Evolutionary conservation across 2,113 vertebrate species (phyloP).

Genomic region (Machaerirhynchus nigripectus): DNA sequence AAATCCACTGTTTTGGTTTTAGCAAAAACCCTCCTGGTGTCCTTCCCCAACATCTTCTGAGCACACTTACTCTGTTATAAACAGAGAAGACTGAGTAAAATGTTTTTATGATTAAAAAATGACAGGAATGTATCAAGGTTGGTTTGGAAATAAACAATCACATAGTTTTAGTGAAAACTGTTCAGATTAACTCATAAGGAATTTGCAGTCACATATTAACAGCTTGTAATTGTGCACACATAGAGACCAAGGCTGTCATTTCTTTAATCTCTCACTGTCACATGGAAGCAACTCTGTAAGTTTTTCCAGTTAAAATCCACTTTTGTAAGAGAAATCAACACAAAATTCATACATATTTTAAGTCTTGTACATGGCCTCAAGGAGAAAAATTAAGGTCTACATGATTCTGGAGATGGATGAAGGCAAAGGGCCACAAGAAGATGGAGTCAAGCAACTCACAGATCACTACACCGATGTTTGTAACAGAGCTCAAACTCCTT

Average conservation of each 20-base stretch:
- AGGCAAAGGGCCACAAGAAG: neutral
- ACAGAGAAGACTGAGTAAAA: neutral
- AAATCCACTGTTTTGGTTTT: neutral
- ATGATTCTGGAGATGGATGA: neutral
- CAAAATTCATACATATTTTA: neutral
- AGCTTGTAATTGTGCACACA: neutral
- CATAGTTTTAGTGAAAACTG: neutral
- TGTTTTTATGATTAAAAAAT: neutral
- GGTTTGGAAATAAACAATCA: conserved; percentile 1
- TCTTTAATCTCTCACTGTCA: neutral
- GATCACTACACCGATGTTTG: no score
- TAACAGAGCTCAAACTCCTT: neutral
- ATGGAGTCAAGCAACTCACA: neutral
- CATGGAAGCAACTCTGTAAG: neutral
- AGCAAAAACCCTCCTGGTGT: neutral
- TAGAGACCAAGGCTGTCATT: neutral
- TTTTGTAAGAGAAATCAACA: neutral
- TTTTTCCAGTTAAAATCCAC: neutral
- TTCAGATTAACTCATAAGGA: neutral
- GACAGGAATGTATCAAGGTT: neutral
- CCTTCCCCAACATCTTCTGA: neutral
- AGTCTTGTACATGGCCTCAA: neutral
- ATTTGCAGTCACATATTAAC: neutral
- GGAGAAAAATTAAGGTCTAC: neutral
- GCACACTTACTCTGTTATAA: neutral